These are phyloP conservation scores for Oscheius sp. DNA, from an alignment of 2,888 invertebrate genomes.

Conservation along the genomic window DNA sequence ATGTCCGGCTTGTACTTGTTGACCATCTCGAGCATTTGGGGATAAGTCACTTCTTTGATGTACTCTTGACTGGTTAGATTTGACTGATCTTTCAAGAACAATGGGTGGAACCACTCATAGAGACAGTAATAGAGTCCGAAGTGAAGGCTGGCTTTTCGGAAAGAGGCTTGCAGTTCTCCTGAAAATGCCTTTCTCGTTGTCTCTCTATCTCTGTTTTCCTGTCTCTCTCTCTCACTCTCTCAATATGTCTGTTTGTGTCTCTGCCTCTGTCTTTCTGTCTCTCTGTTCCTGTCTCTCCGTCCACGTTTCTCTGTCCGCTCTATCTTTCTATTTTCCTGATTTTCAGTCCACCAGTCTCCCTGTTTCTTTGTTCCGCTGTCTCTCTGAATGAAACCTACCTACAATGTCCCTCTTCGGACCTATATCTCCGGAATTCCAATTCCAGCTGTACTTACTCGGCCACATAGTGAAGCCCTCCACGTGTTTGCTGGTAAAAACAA, in stretches of 20 bases:
- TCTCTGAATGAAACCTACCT: slow-evolving; percentile 65
- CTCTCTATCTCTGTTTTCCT: no score
- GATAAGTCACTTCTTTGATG: slow-evolving; percentile 59
- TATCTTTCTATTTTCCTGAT: background rate
- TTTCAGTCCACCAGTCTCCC: background rate
- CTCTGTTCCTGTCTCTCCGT: background rate
- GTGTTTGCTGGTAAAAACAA: slow-evolving; percentile 76
- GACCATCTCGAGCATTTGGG: slow-evolving; percentile 74
- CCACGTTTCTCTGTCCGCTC: background rate
- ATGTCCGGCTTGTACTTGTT: slow-evolving; percentile 79
- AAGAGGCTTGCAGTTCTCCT: slow-evolving; percentile 53
- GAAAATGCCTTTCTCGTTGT: background rate
- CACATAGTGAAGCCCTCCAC: slow-evolving; percentile 77
- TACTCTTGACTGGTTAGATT: slow-evolving; percentile 49
- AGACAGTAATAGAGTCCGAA: slow-evolving; percentile 73
- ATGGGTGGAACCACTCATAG: slow-evolving; percentile 72
- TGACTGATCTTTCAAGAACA: slow-evolving; percentile 63
- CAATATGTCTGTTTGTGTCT: background rate
- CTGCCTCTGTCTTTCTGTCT: background rate
- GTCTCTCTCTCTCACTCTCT: background rate
- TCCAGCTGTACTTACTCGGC: slow-evolving; percentile 76
- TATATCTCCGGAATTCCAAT: slow-evolving; percentile 76
- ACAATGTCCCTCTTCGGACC: slow-evolving; percentile 76
- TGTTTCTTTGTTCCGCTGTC: background rate
- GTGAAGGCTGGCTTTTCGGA: slow-evolving; percentile 60